Conservation (phyloP, 2,797 vertebrate genomes). For the Denticeps clupeoides region DNA sequence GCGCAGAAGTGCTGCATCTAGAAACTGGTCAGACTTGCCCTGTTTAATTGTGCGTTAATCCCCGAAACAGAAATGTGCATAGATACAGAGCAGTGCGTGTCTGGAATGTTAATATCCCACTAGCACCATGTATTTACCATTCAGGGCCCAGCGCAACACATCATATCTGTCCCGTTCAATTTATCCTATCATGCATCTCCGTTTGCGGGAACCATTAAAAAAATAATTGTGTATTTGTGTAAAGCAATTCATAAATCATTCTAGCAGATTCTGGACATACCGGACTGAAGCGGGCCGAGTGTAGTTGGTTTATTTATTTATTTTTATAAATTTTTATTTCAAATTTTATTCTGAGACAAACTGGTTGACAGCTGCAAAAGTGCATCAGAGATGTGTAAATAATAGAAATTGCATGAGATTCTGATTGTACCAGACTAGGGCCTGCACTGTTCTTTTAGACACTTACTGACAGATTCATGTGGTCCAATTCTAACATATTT, state of each 20-base stretch:
- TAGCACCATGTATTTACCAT: conserved; percentile 1
- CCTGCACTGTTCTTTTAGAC: too few species aligned
- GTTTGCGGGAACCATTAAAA: conserved; percentile 1
- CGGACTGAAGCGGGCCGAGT: conserved; percentile 5
- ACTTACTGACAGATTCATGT: too few species aligned
- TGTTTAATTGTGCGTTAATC: background rate
- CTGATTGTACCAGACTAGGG: too few species aligned
- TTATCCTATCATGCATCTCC: conserved; percentile 10
- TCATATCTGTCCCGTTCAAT: conserved; percentile 10
- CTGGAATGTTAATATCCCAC: conserved; percentile 1
- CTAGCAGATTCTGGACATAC: conserved; percentile 4
- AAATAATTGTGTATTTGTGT: conserved; percentile 21
- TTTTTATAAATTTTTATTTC: background rate
- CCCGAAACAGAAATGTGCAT: background rate
- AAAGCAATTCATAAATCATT: conserved; percentile 19
- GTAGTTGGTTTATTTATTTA: conserved; percentile 9
- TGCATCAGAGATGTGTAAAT: too few species aligned
- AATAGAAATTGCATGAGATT: too few species aligned
- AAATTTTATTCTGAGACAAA: background rate
- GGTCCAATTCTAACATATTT: too few species aligned
- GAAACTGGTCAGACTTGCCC: too few species aligned
- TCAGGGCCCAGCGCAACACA: background rate
- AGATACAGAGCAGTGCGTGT: conserved; percentile 7
- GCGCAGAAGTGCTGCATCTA: too few species aligned
- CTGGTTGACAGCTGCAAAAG: too few species aligned